Conservation (phyloP, 2,888 invertebrate species). For the Latrodectus elegans region DNA sequence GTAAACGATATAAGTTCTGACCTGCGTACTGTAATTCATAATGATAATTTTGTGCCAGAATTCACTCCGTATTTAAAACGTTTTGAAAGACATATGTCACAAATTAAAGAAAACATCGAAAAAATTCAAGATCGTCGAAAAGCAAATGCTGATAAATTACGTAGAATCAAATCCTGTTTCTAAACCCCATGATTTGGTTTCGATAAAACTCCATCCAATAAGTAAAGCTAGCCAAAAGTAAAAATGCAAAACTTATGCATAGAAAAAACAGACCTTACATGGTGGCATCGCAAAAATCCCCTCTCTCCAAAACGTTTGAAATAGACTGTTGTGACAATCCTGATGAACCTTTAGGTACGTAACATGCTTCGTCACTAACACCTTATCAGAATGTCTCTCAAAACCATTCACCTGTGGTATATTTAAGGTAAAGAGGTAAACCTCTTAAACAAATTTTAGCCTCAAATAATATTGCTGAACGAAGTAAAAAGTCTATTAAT, state of each 20-base stretch:
- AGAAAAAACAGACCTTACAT: constrained; percentile 12
- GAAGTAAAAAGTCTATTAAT: neutral
- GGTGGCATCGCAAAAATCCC: constrained; percentile 3
- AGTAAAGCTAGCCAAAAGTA: neutral
- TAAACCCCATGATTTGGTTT: neutral
- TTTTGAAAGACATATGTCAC: neutral
- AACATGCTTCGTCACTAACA: no score
- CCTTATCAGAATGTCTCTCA: no score
- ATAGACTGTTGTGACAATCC: neutral
- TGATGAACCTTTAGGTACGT: neutral
- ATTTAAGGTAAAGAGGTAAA: no score
- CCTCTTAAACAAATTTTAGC: no score
- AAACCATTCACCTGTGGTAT: no score
- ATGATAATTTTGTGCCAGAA: constrained; percentile 26
- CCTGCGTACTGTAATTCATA: neutral
- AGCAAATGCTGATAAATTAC: neutral
- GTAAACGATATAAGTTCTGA: constrained; percentile 15
- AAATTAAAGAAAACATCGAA: constrained; percentile 22
- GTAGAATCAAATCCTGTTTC: neutral
- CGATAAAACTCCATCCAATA: neutral
- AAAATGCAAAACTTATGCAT: constrained; percentile 21
- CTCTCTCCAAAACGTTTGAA: neutral
- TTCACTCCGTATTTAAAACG: constrained; percentile 20
- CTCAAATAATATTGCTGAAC: no score
- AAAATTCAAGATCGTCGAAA: constrained; percentile 11